Conservation (phyloP, 2,113 vertebrate genomes). For the Patagioenas fasciata region DNA sequence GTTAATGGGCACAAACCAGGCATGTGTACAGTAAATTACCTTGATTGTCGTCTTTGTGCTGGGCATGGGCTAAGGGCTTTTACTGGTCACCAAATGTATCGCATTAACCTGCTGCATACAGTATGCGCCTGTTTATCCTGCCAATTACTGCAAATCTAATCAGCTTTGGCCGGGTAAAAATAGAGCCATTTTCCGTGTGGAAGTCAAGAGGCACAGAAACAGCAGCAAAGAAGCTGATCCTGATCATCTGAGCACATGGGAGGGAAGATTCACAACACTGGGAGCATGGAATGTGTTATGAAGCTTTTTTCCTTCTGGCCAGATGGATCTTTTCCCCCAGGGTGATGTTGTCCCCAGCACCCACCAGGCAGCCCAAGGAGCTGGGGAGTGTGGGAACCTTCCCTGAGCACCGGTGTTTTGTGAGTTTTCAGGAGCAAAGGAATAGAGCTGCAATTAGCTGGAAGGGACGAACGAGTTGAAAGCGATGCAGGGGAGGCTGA, state of each 20-base stretch:
- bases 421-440: neutral
- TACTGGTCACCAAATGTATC: slow-evolving; percentile 41
- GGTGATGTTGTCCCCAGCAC: neutral
- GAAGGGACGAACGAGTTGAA: neutral
- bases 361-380: neutral
- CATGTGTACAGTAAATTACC: slow-evolving; percentile 17
- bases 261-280: neutral
- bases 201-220: slow-evolving; percentile 53
- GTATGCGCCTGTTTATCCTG: slow-evolving; percentile 48
- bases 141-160: slow-evolving; percentile 70
- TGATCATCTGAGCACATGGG: neutral
- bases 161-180: slow-evolving; percentile 67
- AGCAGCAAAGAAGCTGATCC: slow-evolving; percentile 54
- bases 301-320: neutral
- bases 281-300: neutral
- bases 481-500: neutral
- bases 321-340: neutral
- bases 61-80: slow-evolving; percentile 1
- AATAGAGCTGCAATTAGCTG: neutral
- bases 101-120: slow-evolving; percentile 47
- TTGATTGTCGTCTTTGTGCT: neutral
- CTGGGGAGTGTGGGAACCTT: neutral
- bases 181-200: slow-evolving; percentile 48
- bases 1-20: slow-evolving; percentile 13
- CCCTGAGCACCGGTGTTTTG: neutral